These are phyloP conservation scores for Perca fluviatilis DNA, from an alignment of 2,113 vertebrate species.

Conservation along the genomic window DNA sequence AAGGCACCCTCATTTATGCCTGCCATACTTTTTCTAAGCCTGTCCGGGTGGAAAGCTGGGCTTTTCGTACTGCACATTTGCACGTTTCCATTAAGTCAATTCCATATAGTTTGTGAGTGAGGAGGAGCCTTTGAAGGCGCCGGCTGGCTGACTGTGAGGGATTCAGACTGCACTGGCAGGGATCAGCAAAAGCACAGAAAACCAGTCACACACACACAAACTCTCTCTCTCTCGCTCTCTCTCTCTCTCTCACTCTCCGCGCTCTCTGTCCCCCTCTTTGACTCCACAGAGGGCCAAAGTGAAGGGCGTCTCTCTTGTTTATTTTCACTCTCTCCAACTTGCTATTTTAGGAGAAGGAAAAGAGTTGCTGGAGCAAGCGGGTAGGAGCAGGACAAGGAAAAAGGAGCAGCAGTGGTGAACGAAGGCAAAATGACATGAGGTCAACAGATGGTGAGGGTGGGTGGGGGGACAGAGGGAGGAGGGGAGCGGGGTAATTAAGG, in stretches of 20 bases:
- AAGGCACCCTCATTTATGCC: background rate
- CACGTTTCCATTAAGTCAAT: conserved; percentile 69
- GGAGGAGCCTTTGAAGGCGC: conserved; percentile 65
- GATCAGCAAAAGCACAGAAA: conserved; percentile 62
- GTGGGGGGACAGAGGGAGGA: conserved; percentile 29
- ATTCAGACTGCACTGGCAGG: conserved; percentile 49
- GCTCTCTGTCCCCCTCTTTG: conserved; percentile 15
- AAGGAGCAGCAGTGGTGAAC: conserved; percentile 60
- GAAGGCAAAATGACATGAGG: conserved; percentile 79
- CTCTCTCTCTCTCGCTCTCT: background rate
- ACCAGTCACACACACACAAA: conserved; percentile 46
- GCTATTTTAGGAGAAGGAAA: conserved; percentile 80
- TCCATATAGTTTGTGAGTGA: conserved; percentile 48
- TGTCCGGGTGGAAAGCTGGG: background rate
- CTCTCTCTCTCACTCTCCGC: background rate
- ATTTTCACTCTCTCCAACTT: conserved; percentile 61
- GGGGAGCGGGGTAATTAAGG: conserved; percentile 57
- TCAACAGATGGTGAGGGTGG: conserved; percentile 81
- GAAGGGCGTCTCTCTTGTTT: conserved; percentile 74
- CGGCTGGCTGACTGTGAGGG: conserved; percentile 40
- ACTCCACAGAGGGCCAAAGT: conserved; percentile 46
- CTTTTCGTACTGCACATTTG: conserved; percentile 21
- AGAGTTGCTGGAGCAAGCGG: conserved; percentile 62
- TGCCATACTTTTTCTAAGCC: background rate
- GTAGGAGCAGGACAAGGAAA: conserved; percentile 27